Conservation (phyloP, 1,140 invertebrate species). For the Heliconius hermathena region DNA sequence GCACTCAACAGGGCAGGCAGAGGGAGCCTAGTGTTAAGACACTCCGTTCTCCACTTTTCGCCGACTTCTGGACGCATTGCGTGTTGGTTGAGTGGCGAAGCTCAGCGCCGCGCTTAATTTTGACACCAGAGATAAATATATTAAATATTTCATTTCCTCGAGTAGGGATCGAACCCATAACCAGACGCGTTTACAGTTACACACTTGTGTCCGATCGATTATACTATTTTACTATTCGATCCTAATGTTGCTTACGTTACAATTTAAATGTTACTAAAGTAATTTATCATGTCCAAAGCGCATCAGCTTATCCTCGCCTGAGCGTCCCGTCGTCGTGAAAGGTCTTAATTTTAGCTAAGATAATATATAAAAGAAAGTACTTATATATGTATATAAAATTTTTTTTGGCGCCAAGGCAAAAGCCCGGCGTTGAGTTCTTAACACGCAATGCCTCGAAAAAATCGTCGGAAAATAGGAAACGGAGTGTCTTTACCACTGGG, state of each 20-base stretch:
- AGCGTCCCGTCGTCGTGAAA: background rate
- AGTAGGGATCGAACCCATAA: background rate
- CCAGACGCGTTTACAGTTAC: too few relatives aligned
- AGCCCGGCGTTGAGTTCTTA: too few relatives aligned
- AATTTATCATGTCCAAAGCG: conserved; percentile 4
- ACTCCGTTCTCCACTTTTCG: too few relatives aligned
- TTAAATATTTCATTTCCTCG: background rate
- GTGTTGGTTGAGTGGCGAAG: too few relatives aligned
- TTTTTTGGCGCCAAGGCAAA: background rate
- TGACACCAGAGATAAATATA: background rate
- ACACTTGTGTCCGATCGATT: background rate
- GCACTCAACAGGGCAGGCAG: too few relatives aligned
- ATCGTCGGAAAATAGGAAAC: too few relatives aligned
- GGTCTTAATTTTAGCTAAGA: background rate
- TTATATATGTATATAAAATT: background rate
- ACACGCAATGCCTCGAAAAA: too few relatives aligned
- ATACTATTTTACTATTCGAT: background rate
- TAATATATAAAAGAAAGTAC: background rate
- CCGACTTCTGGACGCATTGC: too few relatives aligned
- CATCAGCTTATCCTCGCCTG: background rate
- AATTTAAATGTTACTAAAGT: background rate
- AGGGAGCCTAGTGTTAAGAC: too few relatives aligned
- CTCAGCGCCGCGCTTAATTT: too few relatives aligned
- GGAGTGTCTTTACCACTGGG: too few relatives aligned
- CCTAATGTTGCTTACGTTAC: background rate